phyloP scores from a whole-genome alignment of 2,113 vertebrate species.

The Psittacus erithacus region DNA sequence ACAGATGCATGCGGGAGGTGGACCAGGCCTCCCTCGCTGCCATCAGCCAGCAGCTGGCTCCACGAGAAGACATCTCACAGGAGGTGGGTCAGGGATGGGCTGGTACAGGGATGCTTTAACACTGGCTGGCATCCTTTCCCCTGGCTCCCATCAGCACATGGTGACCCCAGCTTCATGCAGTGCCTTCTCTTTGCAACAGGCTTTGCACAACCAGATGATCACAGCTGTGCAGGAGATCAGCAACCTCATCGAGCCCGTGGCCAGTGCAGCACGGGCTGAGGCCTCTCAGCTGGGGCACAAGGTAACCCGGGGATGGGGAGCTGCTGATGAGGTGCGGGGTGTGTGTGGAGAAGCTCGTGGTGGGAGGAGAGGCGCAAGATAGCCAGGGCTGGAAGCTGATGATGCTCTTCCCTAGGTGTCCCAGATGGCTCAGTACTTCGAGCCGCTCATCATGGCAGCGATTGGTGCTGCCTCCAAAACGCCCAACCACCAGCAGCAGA shows the following conservation, averaged over 20 bases:
- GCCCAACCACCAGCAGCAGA: constrained; percentile 96
- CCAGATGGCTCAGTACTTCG: constrained; percentile 98
- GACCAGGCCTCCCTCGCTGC: constrained; percentile 96
- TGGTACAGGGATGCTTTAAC: not conserved
- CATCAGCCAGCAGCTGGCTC: constrained; percentile 93
- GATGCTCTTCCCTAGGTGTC: constrained; percentile 82
- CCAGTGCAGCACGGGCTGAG: constrained; percentile 87
- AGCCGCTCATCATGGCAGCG: constrained; percentile 91
- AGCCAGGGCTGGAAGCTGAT: not conserved
- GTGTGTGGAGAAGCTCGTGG: fast-evolving
- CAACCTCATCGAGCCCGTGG: constrained; percentile 92
- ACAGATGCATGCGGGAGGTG: constrained; percentile 90
- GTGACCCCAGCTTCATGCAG: not conserved
- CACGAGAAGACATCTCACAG: constrained; percentile 92
- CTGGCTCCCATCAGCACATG: fast-evolving
- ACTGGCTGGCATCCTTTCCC: fast-evolving
- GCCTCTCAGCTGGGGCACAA: constrained; percentile 97
- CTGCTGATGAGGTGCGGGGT: fast-evolving
- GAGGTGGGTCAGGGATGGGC: constrained; percentile 76
- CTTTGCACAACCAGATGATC: constrained; percentile 95
- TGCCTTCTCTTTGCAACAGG: constrained; percentile 68
- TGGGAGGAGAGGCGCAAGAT: not conserved
- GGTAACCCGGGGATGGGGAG: constrained; percentile 66
- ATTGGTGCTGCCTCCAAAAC: constrained; percentile 93
- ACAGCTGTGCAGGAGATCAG: constrained; percentile 96